Evolutionary conservation across 2,888 invertebrate species (phyloP).

Genomic region (Seira musarum): DNA sequence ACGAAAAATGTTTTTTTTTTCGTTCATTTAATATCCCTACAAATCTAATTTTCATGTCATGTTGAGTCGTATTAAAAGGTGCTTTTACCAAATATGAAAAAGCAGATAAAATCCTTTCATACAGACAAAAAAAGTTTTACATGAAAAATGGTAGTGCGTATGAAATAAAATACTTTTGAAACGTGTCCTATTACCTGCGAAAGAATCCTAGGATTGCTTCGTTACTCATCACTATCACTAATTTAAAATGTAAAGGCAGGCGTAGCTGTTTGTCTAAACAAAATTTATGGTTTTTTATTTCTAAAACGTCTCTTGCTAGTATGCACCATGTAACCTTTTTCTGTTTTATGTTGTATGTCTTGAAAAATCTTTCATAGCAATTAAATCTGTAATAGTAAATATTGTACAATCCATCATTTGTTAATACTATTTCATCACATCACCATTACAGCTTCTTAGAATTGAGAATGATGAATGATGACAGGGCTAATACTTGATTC

Average conservation of each 20-base stretch:
- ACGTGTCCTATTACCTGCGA: background rate
- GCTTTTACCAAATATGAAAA: slow-evolving; percentile 4
- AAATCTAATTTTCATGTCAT: background rate
- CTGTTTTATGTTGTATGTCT: too few relatives aligned
- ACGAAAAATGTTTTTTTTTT: too few relatives aligned
- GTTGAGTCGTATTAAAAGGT: slow-evolving; percentile 4
- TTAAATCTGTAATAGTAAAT: too few relatives aligned
- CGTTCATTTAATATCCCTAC: background rate
- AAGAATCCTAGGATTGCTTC: background rate
- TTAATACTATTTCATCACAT: too few relatives aligned
- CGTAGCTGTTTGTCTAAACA: background rate
- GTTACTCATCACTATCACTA: too few relatives aligned
- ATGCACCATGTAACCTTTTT: background rate
- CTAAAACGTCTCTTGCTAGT: background rate
- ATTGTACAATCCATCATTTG: too few relatives aligned
- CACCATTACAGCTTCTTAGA: too few relatives aligned
- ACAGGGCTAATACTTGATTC: too few relatives aligned
- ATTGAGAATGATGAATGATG: too few relatives aligned
- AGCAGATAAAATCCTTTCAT: too few relatives aligned
- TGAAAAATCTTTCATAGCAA: too few relatives aligned
- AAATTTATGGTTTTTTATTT: background rate
- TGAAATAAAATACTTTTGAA: slow-evolving; percentile 4
- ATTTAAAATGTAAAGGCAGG: background rate
- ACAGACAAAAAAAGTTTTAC: slow-evolving; percentile 1
- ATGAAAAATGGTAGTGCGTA: slow-evolving; percentile 4